A percentile compares a stretch with the other conserved stretches of the same genome.
Conservation (phyloP, 1,140 invertebrate genomes). For the Coptotermes formosanus region DNA sequence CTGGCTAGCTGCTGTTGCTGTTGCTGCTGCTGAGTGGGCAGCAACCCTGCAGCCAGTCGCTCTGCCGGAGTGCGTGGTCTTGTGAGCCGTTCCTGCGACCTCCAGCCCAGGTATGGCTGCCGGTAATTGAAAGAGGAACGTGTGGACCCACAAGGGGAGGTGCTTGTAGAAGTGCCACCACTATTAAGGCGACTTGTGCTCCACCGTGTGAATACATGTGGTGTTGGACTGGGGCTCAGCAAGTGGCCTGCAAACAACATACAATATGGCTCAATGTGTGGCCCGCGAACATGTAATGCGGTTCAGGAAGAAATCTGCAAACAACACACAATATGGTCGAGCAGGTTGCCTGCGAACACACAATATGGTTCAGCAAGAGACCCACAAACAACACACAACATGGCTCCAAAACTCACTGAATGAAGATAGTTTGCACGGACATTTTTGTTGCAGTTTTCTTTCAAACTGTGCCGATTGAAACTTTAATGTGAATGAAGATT, state of each 20-base stretch:
- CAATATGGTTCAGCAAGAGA: neutral
- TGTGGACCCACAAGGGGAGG: conserved; percentile 62
- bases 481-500: too few relatives aligned
- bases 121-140: conserved; percentile 63
- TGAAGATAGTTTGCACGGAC: too few relatives aligned
- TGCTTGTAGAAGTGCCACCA: conserved; percentile 52
- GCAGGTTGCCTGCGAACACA: too few relatives aligned
- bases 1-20: neutral
- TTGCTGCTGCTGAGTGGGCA: neutral
- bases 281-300: neutral
- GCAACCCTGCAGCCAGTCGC: conserved; percentile 67
- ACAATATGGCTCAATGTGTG: too few relatives aligned
- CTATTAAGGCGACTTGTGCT: conserved; percentile 82
- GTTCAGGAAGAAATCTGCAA: neutral
- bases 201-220: conserved; percentile 71
- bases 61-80: conserved; percentile 80
- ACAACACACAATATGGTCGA: too few relatives aligned
- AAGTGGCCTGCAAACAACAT: conserved; percentile 32
- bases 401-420: too few relatives aligned
- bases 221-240: conserved; percentile 52
- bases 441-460: too few relatives aligned
- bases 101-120: conserved; percentile 85
- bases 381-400: neutral
- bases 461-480: too few relatives aligned
- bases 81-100: conserved; percentile 77